phyloP scores from a whole-genome alignment of 2,888 invertebrate genomes.

The Metallyticus violacea region DNA sequence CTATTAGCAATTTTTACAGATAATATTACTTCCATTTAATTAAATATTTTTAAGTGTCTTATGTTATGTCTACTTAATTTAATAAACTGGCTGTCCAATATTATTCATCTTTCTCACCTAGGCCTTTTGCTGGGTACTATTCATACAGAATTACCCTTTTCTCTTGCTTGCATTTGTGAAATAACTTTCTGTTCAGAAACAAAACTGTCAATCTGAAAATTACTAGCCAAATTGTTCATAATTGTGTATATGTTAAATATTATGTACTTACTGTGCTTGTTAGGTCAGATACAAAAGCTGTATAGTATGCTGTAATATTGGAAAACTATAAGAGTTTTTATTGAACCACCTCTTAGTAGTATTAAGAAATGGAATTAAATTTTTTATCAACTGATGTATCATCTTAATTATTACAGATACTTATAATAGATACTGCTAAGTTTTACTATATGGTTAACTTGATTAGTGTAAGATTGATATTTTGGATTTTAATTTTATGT shows the following conservation, averaged over 20 bases:
- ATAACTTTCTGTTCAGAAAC: background rate
- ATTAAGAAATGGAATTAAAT: background rate
- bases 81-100: background rate
- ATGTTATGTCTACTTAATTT: background rate
- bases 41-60: no score
- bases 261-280: background rate
- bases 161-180: background rate
- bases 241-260: background rate
- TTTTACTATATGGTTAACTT: background rate
- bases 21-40: no score
- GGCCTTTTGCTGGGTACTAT: background rate
- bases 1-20: no score
- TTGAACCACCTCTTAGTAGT: background rate
- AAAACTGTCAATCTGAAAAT: background rate
- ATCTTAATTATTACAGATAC: background rate
- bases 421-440: background rate
- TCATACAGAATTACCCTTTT: background rate
- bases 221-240: no score
- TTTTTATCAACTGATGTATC: background rate
- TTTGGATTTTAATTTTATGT: background rate
- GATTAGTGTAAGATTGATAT: background rate
- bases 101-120: background rate
- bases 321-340: background rate
- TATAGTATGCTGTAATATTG: background rate
- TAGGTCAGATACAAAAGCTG: background rate